Conservation (phyloP, 1,140 invertebrate genomes). For the Phymastichus coffea region DNA sequence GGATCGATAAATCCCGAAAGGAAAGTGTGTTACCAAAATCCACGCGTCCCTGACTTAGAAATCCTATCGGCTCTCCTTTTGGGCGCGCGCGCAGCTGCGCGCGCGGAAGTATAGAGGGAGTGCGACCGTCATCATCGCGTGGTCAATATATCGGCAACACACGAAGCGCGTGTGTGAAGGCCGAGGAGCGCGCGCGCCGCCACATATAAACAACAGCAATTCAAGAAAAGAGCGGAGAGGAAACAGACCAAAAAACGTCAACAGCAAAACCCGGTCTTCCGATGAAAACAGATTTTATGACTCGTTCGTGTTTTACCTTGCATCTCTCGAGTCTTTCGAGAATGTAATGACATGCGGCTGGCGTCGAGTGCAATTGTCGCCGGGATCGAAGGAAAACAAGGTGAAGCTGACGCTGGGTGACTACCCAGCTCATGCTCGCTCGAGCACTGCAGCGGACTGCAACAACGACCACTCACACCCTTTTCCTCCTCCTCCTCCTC, state of each 20-base stretch:
- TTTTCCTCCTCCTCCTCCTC: no score
- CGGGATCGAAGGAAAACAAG: no score
- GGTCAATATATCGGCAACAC: not conserved
- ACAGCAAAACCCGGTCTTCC: no score
- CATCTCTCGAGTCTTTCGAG: not conserved
- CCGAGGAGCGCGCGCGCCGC: not conserved
- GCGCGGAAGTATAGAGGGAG: no score
- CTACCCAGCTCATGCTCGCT: not conserved
- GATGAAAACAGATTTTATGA: no score
- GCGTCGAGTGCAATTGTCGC: no score
- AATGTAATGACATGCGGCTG: no score
- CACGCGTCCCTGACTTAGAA: not conserved
- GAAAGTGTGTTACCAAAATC: not conserved
- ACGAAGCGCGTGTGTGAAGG: not conserved
- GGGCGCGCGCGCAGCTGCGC: not conserved
- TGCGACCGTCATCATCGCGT: not conserved
- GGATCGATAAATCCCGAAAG: not conserved
- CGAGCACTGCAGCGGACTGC: constrained; percentile 11
- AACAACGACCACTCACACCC: no score
- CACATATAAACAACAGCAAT: not conserved
- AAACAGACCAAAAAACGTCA: no score
- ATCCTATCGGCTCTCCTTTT: not conserved
- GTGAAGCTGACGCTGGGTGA: not conserved
- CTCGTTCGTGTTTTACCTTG: no score
- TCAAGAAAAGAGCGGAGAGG: not conserved